phyloP scores from a whole-genome alignment of 2,888 invertebrate genomes.

The Megaustenia siamemsis region DNA sequence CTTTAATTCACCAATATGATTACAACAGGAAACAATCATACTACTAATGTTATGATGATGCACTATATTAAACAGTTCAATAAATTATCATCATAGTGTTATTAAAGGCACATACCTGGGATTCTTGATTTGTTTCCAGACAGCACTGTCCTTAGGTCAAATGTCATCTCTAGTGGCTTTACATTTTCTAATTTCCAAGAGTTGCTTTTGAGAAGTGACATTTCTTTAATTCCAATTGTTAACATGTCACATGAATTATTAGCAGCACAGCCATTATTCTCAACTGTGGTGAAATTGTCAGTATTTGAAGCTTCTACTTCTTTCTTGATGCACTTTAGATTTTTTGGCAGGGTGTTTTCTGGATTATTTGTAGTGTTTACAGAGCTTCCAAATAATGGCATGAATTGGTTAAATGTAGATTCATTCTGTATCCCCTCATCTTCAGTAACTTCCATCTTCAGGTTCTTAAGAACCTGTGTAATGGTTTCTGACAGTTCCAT shows the following conservation, averaged over 20 bases:
- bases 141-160: constrained; percentile 27
- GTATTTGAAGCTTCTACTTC: background rate
- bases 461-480: background rate
- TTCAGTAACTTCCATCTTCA: background rate
- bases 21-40: too few species aligned
- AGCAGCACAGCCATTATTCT: background rate
- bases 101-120: constrained; percentile 22
- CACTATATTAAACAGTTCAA: too few species aligned
- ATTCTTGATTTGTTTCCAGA: background rate
- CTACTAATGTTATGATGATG: too few species aligned
- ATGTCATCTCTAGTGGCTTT: constrained; percentile 15
- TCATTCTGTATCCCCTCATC: background rate
- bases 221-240: background rate
- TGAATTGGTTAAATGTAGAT: background rate
- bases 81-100: too few species aligned
- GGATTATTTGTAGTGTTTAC: background rate
- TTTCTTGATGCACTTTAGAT: background rate
- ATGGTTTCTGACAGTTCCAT: background rate
- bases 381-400: background rate
- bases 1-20: too few species aligned
- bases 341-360: background rate
- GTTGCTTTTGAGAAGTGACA: background rate
- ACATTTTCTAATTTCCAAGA: background rate
- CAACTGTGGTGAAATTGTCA: background rate
- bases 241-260: background rate